A percentile compares a stretch with the other conserved stretches of the same genome.
Evolutionary conservation across 2,888 invertebrate species (phyloP).

Genomic region (Nysson spinosus): DNA sequence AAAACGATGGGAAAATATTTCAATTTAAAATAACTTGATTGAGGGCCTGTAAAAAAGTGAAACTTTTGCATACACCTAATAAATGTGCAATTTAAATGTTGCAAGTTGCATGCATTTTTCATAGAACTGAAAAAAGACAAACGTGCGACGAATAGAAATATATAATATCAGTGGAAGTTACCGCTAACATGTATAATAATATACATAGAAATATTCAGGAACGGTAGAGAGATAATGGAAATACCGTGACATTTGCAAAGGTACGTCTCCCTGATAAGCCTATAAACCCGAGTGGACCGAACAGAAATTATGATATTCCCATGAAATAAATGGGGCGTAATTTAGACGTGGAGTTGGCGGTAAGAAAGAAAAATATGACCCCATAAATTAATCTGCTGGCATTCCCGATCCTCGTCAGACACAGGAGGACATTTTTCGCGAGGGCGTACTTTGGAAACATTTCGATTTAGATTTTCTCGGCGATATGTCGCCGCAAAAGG

Average conservation of each 20-base stretch:
- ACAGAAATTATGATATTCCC: slow-evolving; percentile 18
- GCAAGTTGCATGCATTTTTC: no score
- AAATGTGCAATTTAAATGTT: no score
- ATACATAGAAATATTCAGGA: no score
- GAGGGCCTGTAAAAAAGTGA: no score
- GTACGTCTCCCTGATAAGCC: not conserved
- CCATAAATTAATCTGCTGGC: slow-evolving; percentile 40
- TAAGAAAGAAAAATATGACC: slow-evolving; percentile 26
- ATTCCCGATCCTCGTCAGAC: slow-evolving; percentile 28
- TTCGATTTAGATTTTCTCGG: slow-evolving; percentile 47
- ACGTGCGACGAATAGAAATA: no score
- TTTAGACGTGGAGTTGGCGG: slow-evolving; percentile 2
- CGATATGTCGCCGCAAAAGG: slow-evolving; percentile 28
- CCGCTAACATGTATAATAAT: no score
- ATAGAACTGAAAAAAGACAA: no score
- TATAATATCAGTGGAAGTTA: no score
- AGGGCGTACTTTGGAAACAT: slow-evolving; percentile 25
- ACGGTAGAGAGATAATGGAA: not conserved
- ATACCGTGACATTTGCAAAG: not conserved
- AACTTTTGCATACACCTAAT: no score
- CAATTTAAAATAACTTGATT: no score
- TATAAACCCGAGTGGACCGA: not conserved
- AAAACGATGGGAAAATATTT: no score
- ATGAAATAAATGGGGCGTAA: slow-evolving; percentile 26
- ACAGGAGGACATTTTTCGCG: slow-evolving; percentile 48